A percentile compares a stretch with the other conserved stretches of the same genome.
phyloP scores from a whole-genome alignment of 2,113 vertebrate species.

The Uria lomvia region DNA sequence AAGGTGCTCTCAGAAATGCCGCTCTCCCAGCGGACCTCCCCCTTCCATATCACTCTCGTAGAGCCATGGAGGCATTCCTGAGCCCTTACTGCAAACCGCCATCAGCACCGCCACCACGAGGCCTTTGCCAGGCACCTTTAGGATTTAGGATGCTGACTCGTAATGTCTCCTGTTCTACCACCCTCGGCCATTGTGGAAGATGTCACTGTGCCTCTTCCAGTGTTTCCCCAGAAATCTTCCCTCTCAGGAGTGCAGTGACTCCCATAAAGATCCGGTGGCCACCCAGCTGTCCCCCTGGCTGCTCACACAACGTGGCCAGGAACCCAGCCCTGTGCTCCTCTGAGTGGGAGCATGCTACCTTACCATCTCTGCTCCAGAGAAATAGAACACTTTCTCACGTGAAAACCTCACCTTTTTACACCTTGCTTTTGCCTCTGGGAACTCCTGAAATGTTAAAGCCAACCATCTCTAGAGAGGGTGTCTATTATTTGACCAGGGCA shows the following conservation, averaged over 20 bases:
- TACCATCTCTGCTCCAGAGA: background rate
- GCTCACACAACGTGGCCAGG: background rate
- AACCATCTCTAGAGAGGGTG: background rate
- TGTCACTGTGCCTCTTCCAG: background rate
- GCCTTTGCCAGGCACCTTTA: background rate
- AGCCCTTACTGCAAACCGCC: background rate
- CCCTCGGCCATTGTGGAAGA: background rate
- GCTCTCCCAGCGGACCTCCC: fast-evolving
- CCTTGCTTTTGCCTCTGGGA: background rate
- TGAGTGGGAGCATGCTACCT: background rate
- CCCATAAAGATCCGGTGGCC: fast-evolving
- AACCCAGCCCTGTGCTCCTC: background rate
- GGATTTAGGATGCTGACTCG: background rate
- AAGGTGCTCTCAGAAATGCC: background rate
- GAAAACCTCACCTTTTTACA: background rate
- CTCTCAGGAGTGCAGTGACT: background rate
- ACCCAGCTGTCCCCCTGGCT: fast-evolving
- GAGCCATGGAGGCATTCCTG: background rate
- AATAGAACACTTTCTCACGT: background rate
- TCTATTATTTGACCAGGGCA: background rate
- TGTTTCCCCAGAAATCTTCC: background rate
- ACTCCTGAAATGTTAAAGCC: background rate
- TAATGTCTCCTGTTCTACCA: background rate
- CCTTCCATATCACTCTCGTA: background rate
- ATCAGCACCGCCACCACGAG: fast-evolving